Conservation (phyloP, 2,113 vertebrate species). For the Scalopus aquaticus region DNA sequence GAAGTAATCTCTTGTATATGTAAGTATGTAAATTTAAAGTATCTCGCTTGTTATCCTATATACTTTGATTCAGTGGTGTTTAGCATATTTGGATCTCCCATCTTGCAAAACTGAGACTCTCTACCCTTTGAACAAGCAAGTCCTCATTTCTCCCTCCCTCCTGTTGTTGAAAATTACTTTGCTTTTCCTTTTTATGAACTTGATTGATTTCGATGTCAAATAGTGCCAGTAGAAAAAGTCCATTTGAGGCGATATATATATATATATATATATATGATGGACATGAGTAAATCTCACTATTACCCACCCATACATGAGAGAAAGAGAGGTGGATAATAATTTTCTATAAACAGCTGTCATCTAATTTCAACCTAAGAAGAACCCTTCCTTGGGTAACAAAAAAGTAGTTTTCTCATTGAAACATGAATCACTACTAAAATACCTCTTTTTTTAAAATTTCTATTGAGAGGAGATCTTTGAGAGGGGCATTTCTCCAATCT, state of each 20-base stretch:
- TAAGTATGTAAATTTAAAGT: background rate
- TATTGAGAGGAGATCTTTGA: background rate
- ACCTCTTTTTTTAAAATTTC: background rate
- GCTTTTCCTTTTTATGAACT: background rate
- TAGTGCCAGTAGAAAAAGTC: background rate
- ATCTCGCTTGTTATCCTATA: background rate
- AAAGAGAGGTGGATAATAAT: background rate
- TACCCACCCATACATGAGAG: background rate
- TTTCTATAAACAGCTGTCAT: background rate
- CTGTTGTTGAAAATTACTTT: background rate
- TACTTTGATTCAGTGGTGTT: background rate
- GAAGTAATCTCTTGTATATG: no score
- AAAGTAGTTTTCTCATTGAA: background rate
- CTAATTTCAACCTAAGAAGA: background rate
- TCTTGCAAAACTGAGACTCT: background rate
- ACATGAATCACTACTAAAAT: background rate
- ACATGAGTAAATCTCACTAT: background rate
- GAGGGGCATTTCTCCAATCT: background rate
- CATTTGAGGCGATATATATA: background rate
- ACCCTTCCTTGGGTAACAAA: background rate
- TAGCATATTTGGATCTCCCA: background rate
- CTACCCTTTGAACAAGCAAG: background rate
- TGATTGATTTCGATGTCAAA: background rate
- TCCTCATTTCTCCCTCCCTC: background rate
- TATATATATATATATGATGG: background rate